Evolutionary conservation across 2,113 vertebrate species (phyloP).

Genomic region (Centrocercus urophasianus): DNA sequence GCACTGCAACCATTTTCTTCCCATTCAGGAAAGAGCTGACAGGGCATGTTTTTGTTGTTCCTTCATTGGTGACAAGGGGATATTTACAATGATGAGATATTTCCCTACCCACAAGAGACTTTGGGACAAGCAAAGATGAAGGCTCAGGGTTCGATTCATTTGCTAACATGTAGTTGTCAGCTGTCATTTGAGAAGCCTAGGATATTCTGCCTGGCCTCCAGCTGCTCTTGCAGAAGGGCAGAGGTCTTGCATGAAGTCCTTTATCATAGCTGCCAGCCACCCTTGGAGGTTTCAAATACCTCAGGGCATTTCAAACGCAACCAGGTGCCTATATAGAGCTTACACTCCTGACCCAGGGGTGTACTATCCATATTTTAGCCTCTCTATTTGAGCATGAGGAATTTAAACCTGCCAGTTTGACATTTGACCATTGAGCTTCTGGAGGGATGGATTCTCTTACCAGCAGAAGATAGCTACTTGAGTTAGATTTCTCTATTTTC

Average conservation of each 20-base stretch:
- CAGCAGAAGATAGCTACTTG: background rate
- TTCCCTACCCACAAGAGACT: background rate
- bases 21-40: background rate
- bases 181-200: conserved; percentile 37
- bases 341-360: background rate
- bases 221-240: conserved; percentile 45
- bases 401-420: background rate
- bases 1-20: background rate
- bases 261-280: conserved; percentile 33
- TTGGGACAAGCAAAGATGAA: background rate
- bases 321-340: background rate
- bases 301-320: conserved; percentile 13
- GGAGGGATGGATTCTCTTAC: background rate
- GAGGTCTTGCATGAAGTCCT: conserved; percentile 40
- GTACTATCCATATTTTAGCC: background rate
- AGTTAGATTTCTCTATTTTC: background rate
- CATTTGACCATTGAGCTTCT: background rate
- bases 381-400: background rate
- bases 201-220: conserved; percentile 60
- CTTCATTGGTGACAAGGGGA: background rate
- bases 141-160: background rate
- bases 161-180: conserved; percentile 13
- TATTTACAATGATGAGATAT: background rate
- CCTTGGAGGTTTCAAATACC: background rate
- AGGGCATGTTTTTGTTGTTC: background rate